These are phyloP conservation scores for Hyperoplus lanceolatus DNA, from an alignment of 2,797 vertebrate genomes.

Conservation along the genomic window DNA sequence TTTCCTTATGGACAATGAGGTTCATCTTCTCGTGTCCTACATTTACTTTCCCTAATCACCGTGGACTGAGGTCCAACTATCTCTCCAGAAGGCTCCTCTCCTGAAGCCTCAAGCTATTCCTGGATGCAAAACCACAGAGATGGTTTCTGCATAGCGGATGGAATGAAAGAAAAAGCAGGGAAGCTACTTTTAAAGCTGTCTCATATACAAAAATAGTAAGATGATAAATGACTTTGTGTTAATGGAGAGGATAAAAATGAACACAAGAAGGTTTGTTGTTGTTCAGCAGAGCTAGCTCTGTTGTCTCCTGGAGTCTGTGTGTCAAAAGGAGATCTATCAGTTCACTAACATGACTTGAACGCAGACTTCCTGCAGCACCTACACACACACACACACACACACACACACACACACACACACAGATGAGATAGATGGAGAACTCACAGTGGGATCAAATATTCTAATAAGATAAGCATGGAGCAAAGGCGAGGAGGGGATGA, in stretches of 20 bases:
- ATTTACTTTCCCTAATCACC: slow-evolving; percentile 68
- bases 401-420: slow-evolving; percentile 28
- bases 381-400: slow-evolving; percentile 39
- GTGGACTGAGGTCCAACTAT: slow-evolving; percentile 55
- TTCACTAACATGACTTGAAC: slow-evolving; percentile 69
- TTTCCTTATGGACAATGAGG: slow-evolving; percentile 41
- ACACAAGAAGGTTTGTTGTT: slow-evolving; percentile 68
- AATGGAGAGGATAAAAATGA: slow-evolving; percentile 35
- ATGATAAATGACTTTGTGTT: slow-evolving; percentile 63
- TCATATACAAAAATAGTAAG: slow-evolving; percentile 41
- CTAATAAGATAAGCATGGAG: slow-evolving; percentile 79
- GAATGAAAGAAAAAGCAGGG: slow-evolving; percentile 62
- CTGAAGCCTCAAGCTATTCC: slow-evolving; percentile 65
- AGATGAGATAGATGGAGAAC: slow-evolving; percentile 43
- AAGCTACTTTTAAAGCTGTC: slow-evolving; percentile 52
- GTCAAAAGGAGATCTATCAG: slow-evolving; percentile 74
- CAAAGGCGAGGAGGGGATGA: slow-evolving; percentile 71
- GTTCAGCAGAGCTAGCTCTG: slow-evolving; percentile 62
- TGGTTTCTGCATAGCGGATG: slow-evolving; percentile 48
- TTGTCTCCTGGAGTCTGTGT: slow-evolving; percentile 62
- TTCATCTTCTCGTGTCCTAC: slow-evolving; percentile 58
- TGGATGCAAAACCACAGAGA: slow-evolving; percentile 59
- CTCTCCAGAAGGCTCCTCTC: slow-evolving; percentile 52
- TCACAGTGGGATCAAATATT: slow-evolving; percentile 75
- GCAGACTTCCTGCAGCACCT: slow-evolving; percentile 64